A percentile compares a stretch with the other conserved stretches of the same genome.
Conservation (phyloP, 2,888 invertebrate genomes). For the Heliconius charithonia region DNA sequence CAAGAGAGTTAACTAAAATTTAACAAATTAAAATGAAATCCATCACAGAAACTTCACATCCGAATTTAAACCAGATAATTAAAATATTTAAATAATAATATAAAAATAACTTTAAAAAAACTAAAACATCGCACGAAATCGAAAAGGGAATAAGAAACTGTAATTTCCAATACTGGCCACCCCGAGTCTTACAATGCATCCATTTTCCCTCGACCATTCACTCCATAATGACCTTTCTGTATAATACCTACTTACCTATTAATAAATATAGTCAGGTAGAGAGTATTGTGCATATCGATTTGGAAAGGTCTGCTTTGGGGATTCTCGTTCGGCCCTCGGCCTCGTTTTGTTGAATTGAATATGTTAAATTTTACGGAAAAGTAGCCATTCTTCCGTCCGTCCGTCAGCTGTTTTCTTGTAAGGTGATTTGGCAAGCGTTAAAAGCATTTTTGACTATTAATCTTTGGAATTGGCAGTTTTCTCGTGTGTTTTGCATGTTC, state of each 20-base stretch:
- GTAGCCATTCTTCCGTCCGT: conserved; percentile 64
- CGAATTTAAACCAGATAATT: background rate
- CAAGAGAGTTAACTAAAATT: background rate
- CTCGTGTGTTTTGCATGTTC: background rate
- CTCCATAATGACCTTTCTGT: conserved; percentile 63
- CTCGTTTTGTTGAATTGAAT: conserved; percentile 59
- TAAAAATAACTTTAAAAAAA: conserved; percentile 31
- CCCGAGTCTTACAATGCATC: conserved; percentile 59
- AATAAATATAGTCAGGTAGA: conserved; percentile 50
- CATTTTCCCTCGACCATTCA: conserved; percentile 61
- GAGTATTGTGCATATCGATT: conserved; percentile 61
- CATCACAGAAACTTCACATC: background rate
- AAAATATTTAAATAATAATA: conserved; percentile 9
- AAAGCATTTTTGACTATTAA: conserved; percentile 27
- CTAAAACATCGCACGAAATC: conserved; percentile 39
- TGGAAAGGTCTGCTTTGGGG: conserved; percentile 73
- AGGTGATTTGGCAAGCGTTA: conserved; percentile 47
- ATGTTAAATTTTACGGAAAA: conserved; percentile 80
- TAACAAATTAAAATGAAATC: background rate
- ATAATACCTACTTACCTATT: conserved; percentile 33
- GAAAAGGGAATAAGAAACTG: conserved; percentile 45
- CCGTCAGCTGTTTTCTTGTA: conserved; percentile 58
- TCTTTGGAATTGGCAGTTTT: conserved; percentile 5
- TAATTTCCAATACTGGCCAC: conserved; percentile 63
- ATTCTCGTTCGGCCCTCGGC: conserved; percentile 70